Base-by-base conservation (phyloP, 2,797 vertebrate genomes). In the Moxostoma hubbsi region DNA sequence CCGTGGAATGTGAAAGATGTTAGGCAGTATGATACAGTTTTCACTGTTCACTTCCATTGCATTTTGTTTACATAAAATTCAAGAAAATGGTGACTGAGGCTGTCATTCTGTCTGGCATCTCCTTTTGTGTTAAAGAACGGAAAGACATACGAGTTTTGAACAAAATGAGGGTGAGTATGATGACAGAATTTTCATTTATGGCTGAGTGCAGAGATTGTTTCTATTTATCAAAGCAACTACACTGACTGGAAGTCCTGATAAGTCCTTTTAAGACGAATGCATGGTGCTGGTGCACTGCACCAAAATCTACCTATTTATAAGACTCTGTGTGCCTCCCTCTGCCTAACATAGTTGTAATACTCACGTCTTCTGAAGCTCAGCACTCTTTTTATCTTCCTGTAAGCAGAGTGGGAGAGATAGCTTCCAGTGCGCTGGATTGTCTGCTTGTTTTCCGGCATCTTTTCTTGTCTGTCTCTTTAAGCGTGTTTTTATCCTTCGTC, bases 321-420 rank as follows among this genome's bases (percentile, higher is more conserved):
- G 8, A 45, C n/a, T 59, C 54, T 63, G 10, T 84, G 15, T 18
- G 12, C 50, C 36, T 82, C 46, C 62, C 43, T 76, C 45, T 64
- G 50, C 51, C 51, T 59, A 73, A 62, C 51, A 36, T 36, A 36
- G 67, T 73, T 45, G 43, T 13, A 68, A 58, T 85, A 89, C 89
- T 90, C 82, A 90, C 89, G 88, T 77, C 83, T 85, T 81, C 66
- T 86, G 74, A 90, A 89, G 87, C 88, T 90, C 80, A 90, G 85
- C 47, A 82, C 88, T 58, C 89, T 81, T 84, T 89, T 90, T 53
- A 90, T 89, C 87, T 87, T 90, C 81, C 88, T 86, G 83, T 89
- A 90, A 63, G 88, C 81, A 12, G 87, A 88, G 70, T 86, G 83
- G 7, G 89, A 88, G 58, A 90, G 85, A 81, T 89, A 83, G 69